phyloP scores from a whole-genome alignment of 2,113 vertebrate genomes.

The Alces alces region DNA sequence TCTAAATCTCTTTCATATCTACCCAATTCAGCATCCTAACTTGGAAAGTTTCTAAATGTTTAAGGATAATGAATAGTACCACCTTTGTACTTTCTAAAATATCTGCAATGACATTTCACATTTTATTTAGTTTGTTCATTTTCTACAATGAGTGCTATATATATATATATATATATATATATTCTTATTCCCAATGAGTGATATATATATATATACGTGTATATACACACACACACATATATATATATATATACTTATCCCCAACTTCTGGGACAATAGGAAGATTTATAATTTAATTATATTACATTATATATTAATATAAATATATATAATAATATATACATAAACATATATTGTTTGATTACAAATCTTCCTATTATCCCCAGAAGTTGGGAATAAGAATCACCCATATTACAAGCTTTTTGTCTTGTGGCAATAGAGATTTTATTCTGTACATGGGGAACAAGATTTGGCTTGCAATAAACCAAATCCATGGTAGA shows the following conservation, averaged over 20 bases:
- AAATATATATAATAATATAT: neutral
- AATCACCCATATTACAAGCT: neutral
- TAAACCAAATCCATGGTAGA: neutral
- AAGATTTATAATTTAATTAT: neutral
- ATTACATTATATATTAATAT: neutral
- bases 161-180: neutral
- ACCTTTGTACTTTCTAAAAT: neutral
- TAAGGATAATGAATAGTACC: neutral
- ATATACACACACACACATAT: too few species aligned
- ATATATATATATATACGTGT: rapidly evolving
- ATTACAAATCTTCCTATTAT: neutral
- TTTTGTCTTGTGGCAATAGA: constrained; percentile 3
- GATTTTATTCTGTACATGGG: constrained; percentile 30
- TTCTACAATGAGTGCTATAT: neutral
- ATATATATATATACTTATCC: neutral
- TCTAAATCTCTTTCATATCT: neutral
- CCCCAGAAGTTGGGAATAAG: neutral
- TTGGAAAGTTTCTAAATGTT: neutral
- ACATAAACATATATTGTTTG: neutral
- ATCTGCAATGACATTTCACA: neutral
- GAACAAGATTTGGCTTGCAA: constrained; percentile 49
- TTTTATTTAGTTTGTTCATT: neutral
- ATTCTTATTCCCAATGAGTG: neutral
- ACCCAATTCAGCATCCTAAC: neutral
- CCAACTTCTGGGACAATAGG: neutral